Conservation (phyloP, 1,140 invertebrate species). For the Heliothis virescens region DNA sequence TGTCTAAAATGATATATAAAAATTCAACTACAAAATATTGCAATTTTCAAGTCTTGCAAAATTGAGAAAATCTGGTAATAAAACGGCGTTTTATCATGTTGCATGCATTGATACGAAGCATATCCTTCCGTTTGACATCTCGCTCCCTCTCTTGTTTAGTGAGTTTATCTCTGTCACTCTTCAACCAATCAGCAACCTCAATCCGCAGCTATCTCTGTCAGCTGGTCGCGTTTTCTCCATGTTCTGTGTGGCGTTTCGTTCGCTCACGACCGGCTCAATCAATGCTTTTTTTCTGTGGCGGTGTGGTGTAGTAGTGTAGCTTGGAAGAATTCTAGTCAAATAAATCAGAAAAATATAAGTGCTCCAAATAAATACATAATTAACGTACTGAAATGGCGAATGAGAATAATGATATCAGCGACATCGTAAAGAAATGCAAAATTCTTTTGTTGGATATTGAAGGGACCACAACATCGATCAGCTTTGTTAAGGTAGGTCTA, state of each 20-base stretch:
- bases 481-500: conserved; percentile 86
- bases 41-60: conserved; percentile 11
- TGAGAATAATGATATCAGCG: conserved; percentile 78
- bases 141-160: conserved; percentile 64
- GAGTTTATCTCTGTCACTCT: conserved; percentile 66
- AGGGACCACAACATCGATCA: conserved; percentile 85
- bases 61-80: conserved; percentile 51
- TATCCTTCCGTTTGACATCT: conserved; percentile 80
- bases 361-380: conserved; percentile 68
- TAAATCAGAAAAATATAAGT: conserved; percentile 74
- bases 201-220: conserved; percentile 55
- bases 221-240: conserved; percentile 54
- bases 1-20: too few species aligned
- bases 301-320: conserved; percentile 76
- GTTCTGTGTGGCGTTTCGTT: conserved; percentile 58
- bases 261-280: conserved; percentile 68
- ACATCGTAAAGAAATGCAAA: conserved; percentile 83
- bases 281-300: conserved; percentile 81
- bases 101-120: conserved; percentile 66
- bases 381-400: conserved; percentile 74
- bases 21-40: not conserved
- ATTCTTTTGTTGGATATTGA: conserved; percentile 84
- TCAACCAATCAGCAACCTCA: conserved; percentile 46
- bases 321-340: conserved; percentile 81
- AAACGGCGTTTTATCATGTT: conserved; percentile 62